Conservation (phyloP, 2,888 invertebrate species). For the Julus scandinavius region DNA sequence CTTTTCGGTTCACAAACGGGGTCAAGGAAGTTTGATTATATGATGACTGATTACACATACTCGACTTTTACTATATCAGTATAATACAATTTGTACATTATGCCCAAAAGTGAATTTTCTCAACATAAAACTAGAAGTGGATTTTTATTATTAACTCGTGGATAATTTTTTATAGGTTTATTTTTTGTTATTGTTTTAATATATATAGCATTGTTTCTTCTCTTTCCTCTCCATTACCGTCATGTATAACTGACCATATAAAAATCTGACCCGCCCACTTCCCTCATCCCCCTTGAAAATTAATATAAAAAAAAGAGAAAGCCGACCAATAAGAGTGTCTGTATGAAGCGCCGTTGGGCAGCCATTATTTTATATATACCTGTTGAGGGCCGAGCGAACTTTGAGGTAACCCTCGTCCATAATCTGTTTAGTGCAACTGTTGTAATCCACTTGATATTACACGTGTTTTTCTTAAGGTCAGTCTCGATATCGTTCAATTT, state of each 20-base stretch:
- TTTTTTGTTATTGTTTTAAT: not conserved
- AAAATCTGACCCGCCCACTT: not conserved
- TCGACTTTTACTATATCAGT: too few relatives aligned
- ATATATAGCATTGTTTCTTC: constrained; percentile 1
- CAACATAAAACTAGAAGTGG: not conserved
- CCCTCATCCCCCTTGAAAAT: not conserved
- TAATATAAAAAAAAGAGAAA: not conserved
- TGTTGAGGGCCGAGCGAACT: constrained; percentile 16
- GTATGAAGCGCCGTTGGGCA: constrained; percentile 19
- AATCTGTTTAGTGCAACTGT: constrained; percentile 19
- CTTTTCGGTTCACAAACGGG: too few relatives aligned
- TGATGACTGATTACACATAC: too few relatives aligned
- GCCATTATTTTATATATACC: not conserved
- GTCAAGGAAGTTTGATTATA: too few relatives aligned
- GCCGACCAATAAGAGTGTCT: not conserved
- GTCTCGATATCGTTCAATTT: not conserved
- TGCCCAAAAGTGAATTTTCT: not conserved
- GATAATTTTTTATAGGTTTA: not conserved
- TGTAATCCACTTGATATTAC: constrained; percentile 23
- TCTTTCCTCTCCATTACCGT: not conserved
- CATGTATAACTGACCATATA: not conserved
- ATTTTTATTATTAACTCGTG: not conserved
- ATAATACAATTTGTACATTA: too few relatives aligned
- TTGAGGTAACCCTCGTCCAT: constrained; percentile 40
- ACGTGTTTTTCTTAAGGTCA: constrained; percentile 16